phyloP scores from a whole-genome alignment of 2,888 invertebrate genomes.

The Clanis bilineata region DNA sequence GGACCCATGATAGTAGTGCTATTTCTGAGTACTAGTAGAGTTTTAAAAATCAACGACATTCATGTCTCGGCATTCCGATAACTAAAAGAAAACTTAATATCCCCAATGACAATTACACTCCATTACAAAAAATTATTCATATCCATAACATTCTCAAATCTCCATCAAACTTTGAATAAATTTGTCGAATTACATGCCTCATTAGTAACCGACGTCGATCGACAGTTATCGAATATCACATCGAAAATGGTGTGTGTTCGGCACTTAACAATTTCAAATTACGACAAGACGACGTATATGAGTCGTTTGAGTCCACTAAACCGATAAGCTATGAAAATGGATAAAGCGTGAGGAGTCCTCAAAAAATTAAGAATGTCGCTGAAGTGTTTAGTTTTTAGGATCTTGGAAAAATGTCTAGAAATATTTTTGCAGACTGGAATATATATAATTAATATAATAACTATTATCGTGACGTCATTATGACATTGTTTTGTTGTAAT shows the following conservation, averaged over 20 bases:
- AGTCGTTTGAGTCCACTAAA: neutral
- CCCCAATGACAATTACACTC: neutral
- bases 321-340: neutral
- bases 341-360: neutral
- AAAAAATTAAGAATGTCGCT: neutral
- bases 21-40: no score
- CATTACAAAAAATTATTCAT: neutral
- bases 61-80: no score
- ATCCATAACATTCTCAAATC: neutral
- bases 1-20: no score
- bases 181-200: constrained; percentile 5
- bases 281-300: constrained; percentile 4
- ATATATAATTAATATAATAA: neutral
- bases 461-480: no score
- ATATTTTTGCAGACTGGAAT: neutral
- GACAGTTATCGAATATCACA: neutral
- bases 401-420: neutral
- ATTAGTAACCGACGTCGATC: neutral
- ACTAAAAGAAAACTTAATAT: neutral
- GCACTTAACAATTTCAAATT: constrained; percentile 4
- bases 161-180: constrained; percentile 1
- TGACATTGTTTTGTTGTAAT: no score
- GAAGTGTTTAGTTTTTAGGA: neutral
- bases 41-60: no score
- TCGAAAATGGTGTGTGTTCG: constrained; percentile 8